These are phyloP conservation scores for Muschampia plurimacula DNA, from an alignment of 2,888 invertebrate genomes.

Conservation along the genomic window DNA sequence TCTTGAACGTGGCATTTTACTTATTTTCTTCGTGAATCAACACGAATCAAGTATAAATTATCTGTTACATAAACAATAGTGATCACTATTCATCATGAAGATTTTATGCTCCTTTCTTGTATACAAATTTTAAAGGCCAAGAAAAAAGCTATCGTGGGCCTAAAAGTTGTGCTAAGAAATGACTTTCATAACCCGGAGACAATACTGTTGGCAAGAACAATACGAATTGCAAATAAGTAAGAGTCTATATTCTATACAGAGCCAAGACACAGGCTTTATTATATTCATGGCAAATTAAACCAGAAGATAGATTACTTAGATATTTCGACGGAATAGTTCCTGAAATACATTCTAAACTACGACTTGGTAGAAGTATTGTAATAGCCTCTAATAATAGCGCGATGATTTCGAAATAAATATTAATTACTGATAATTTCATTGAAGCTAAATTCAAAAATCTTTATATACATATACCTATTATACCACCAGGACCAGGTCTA, in stretches of 20 bases:
- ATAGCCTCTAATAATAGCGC: background rate
- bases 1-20: background rate
- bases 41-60: background rate
- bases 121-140: constrained; percentile 18
- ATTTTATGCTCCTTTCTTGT: constrained; percentile 6
- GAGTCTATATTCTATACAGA: constrained; percentile 27
- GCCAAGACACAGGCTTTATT: constrained; percentile 23
- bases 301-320: constrained; percentile 8
- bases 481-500: constrained; percentile 14
- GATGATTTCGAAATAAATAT: background rate
- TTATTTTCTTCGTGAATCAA: background rate
- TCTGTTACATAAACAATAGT: background rate
- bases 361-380: no score
- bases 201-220: constrained; percentile 36
- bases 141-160: constrained; percentile 14
- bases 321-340: background rate
- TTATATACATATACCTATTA: background rate
- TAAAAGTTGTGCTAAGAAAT: constrained; percentile 35
- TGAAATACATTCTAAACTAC: background rate
- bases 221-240: constrained; percentile 37
- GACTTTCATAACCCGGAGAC: constrained; percentile 29
- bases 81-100: background rate
- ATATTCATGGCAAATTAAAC: constrained; percentile 21
- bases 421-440: background rate
- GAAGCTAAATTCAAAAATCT: no score